A percentile compares a stretch with the other conserved stretches of the same genome.
These are phyloP conservation scores for Spodoptera frugiperda DNA, from an alignment of 1,140 invertebrate genomes.

Conservation along the genomic window DNA sequence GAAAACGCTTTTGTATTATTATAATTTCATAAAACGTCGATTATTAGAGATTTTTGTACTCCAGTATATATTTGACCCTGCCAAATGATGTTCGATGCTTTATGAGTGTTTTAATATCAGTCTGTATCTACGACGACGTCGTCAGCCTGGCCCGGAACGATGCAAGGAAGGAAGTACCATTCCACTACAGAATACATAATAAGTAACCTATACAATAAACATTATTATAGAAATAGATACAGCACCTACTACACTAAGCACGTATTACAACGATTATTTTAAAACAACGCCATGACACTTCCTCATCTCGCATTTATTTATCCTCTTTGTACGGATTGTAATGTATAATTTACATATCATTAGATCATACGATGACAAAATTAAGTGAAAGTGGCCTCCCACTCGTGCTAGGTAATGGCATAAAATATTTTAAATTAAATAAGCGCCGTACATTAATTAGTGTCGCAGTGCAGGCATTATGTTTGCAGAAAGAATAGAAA, in stretches of 20 bases:
- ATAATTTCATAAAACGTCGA: no score
- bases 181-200: constrained; percentile 47
- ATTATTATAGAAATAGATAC: constrained; percentile 29
- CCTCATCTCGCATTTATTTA: constrained; percentile 22
- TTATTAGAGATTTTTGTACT: no score
- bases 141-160: constrained; percentile 25
- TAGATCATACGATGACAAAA: constrained; percentile 44
- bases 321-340: constrained; percentile 16
- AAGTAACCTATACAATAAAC: constrained; percentile 1
- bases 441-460: constrained; percentile 52
- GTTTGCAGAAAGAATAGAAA: constrained; percentile 54
- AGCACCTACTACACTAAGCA: constrained; percentile 25
- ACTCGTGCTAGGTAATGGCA: constrained; percentile 40
- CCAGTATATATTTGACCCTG: not conserved
- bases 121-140: constrained; percentile 13
- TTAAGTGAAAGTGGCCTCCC: constrained; percentile 53
- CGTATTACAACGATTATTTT: constrained; percentile 21
- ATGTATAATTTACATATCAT: constrained; percentile 38
- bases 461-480: constrained; percentile 49
- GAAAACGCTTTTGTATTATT: no score
- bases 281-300: constrained; percentile 24
- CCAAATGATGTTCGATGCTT: not conserved
- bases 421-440: constrained; percentile 55
- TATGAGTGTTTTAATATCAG: not conserved
- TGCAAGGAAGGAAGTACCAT: constrained; percentile 46